Evolutionary conservation across 2,113 vertebrate species (phyloP).

Genomic region (Corythornis vintsioides): DNA sequence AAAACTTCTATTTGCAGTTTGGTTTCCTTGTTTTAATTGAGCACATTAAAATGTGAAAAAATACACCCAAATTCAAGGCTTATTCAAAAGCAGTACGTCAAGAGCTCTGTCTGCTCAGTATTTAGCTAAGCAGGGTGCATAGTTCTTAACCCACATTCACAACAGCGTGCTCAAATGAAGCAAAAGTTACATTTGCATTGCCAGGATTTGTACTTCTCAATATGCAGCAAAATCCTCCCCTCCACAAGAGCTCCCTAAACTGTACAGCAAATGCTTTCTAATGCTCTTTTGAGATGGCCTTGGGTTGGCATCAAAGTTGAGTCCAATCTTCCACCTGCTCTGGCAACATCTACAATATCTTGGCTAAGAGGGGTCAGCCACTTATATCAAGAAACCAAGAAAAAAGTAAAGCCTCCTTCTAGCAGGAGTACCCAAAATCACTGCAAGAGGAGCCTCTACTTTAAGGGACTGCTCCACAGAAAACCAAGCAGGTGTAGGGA

Average conservation of each 20-base stretch:
- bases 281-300: slow-evolving; percentile 4
- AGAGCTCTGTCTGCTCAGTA: not conserved
- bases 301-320: not conserved
- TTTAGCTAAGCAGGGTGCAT: not conserved
- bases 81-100: not conserved
- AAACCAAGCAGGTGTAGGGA: not conserved
- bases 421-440: not conserved
- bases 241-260: not conserved
- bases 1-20: not conserved
- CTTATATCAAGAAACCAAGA: not conserved
- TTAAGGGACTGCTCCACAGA: not conserved
- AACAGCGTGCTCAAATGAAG: not conserved
- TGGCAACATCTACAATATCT: not conserved
- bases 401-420: not conserved
- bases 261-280: slow-evolving; percentile 8
- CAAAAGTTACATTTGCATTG: not conserved
- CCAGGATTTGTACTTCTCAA: not conserved
- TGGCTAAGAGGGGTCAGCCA: not conserved
- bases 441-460: not conserved
- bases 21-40: not conserved
- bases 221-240: slow-evolving; percentile 10
- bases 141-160: not conserved
- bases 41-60: not conserved
- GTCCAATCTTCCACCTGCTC: not conserved
- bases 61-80: not conserved